Base-by-base conservation (phyloP, 1,140 invertebrate species). In the Anastrepha ludens region DNA sequence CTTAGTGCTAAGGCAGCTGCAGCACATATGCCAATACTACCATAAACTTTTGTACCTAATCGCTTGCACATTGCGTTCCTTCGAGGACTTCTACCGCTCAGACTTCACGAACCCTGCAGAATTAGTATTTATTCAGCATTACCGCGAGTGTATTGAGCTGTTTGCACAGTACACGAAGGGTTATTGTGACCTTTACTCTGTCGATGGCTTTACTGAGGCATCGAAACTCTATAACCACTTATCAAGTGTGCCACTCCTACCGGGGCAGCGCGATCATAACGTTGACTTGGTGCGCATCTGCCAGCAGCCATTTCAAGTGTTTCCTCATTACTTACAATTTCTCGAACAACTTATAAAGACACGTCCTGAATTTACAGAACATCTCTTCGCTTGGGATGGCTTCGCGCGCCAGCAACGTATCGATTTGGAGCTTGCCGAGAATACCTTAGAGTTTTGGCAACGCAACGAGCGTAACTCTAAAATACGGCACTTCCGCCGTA, bases 121-220 rank as follows among this genome's bases (percentile, higher is more conserved):
- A 93, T 94, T 97, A 88, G 93, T 95, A 9, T 94, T 97, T 88
- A 94, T 97, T 88, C 95, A 95, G 90, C 95, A 96, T 93, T 94
- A 95, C 92, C 95, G 96, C 86, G 96, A 97, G 92, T 96, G 95
- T 93, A 95, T 97, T 88, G 94, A 94, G 88, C 94, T 96, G 58
- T 97, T 97, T 91, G 95, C 95, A 90, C 95, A 95, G 89, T 98
- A 97, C 94, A 95, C 96, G 67, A 94, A 95, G 91, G 94, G 94
- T 88, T 94, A 97, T 91, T 96, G 96, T 92, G 96, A 97, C 94
- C 94, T 97, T 87, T 95, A 97, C 44, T 95, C 95, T 29, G 93
- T 95, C 5, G 94, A 94, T 89, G 96, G 95, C n/a, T 93, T 93
- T 65, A 65, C 86, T 0, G 89, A 93, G 59, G 91, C 90, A 1